phyloP scores from a whole-genome alignment of 2,888 invertebrate species.

The Pristionchus fissidentatus region DNA sequence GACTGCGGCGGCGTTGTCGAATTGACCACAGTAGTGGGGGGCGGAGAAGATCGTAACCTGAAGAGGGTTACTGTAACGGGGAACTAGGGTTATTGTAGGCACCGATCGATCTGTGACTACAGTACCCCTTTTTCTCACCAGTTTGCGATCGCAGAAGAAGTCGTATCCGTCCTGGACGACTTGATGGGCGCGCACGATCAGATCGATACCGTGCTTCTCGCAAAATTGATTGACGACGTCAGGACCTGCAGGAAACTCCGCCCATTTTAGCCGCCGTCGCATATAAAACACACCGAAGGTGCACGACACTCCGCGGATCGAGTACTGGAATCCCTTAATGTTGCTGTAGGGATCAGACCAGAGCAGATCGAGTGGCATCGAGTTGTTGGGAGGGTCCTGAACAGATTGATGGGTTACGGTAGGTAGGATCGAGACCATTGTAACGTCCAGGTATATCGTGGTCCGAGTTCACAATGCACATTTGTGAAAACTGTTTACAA shows the following conservation, averaged over 20 bases:
- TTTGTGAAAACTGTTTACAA: no score
- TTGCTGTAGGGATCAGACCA: conserved; percentile 38
- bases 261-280: background rate
- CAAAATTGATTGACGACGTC: conserved; percentile 45
- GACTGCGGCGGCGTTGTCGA: conserved; percentile 43
- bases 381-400: conserved; percentile 36
- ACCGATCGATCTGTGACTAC: no score
- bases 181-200: conserved; percentile 47
- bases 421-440: no score
- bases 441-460: no score
- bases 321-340: conserved; percentile 42
- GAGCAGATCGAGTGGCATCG: conserved; percentile 44
- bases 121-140: conserved; percentile 39
- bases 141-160: conserved; percentile 46
- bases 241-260: background rate
- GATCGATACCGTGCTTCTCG: conserved; percentile 44
- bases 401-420: conserved; percentile 3
- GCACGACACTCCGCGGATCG: conserved; percentile 45
- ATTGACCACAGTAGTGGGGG: conserved; percentile 47
- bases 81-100: background rate
- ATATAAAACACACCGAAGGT: conserved; percentile 27
- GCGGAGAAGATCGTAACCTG: conserved; percentile 47
- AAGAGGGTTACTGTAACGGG: background rate
- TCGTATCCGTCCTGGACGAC: conserved; percentile 49
- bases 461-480: no score